Evolutionary conservation across 2,888 invertebrate genomes (phyloP), one percentile per base, ranked within the genome.

Genomic region (Tenthredo scrophulariae): DNA sequence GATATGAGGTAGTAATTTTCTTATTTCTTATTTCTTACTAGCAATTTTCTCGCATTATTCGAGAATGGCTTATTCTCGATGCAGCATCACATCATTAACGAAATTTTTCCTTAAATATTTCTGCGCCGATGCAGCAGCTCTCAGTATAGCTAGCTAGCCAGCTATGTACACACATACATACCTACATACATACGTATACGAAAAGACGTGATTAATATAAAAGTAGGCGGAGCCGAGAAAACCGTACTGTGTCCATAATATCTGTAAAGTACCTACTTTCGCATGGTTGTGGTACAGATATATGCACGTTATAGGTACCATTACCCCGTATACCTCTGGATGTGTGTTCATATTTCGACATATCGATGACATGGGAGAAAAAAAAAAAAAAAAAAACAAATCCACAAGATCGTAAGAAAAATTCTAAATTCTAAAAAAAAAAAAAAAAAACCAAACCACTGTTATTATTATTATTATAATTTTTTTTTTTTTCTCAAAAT

Each of bases 191-290:
- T 15, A 70, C 15, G 18, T 7, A 26, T 26, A 74, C 22, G 91
- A 91, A 91, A 92, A 93, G 92, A 92, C 93, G 92, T 92, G 93
- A 93, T 93, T 93, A 93, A 93, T 93, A 92, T 92, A 92, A 93
- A 92, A 93, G 93, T 93, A 92, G 93, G 93, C 91, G 93, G 93
- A 93, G 91, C 90, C 87, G 43, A 67, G 74, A 46, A 74, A 74
- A 43, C 43, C 22, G 74, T 74, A 74, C 40, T 74, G 22, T 43
- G 43, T 74, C 40, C 26, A 22, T 74, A 74, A 22, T 74, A 74
- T 43, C 10, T 26, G 29, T 37, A 33, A 72, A 33, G n/a, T 74
- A 74, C n/a, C 7, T 74, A 74, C n/a, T 18, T 40, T n/a, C 29
- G 29, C 67, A 13, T 1, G 67, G 33, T 67, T 67, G 65, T 67